Evolutionary conservation across 2,888 invertebrate species (phyloP), one percentile per base, ranked within the genome.

Genomic region (Sminthurinus aureus): DNA sequence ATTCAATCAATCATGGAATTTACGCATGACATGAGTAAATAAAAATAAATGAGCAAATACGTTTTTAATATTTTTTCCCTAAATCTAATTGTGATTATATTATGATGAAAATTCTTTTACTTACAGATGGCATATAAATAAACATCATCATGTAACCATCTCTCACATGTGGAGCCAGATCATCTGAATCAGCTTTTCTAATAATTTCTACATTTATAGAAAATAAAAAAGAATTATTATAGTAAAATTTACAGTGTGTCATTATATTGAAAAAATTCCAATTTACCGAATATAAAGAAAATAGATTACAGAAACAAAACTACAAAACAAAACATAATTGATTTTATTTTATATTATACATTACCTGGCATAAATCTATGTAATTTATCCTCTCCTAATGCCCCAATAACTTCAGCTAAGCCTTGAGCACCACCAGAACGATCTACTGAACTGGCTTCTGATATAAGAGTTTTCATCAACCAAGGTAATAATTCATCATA

Each of bases 141-240:
- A 98, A 99, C 97, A 99, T 97, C 97, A 99, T 98, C 86, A 99
- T 98, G 92, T 99, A 99, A 73, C 99, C 99, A 91, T 99, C 99
- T 90, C 99, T 96, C 0, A 99, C 98, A 91, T 98, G 97, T 0
- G 99, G 96, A 9, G 97, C 96, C 89, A 97, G 96, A 90, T 98
- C 97, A 0, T 94, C 94, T 85, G 98, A 93, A 90, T 97, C 97
- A 0, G 98, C 97, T 0, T 98, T 98, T 80, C 95, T 93, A 87
- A 98, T 98, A 86, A 98, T 97, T 90, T 98, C 96, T 92, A 90
- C 22, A 89, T 38, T 38, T 38, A 38, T 1, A 38, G 38, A 38
- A 38, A 38, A 38, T 4, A 38, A 38, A 38, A 1, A 38, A 38
- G 38, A 38, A 6, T 38, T 38, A 38, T 38, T 38, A 38, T 38